Evolutionary conservation across 2,797 vertebrate genomes (phyloP).

Genomic region (Ficedula albicollis): DNA sequence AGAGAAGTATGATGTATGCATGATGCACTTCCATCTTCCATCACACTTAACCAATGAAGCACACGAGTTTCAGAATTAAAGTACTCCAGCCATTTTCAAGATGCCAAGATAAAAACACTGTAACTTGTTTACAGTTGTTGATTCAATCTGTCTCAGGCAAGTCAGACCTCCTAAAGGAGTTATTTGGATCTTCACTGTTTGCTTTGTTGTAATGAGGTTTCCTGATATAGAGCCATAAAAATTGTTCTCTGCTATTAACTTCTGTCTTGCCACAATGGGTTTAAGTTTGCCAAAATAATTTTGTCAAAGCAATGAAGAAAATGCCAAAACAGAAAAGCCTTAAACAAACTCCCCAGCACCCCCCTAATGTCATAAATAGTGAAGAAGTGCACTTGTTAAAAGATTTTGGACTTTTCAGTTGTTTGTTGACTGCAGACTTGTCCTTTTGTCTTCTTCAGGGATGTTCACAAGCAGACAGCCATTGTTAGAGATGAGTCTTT

Average conservation of each 20-base stretch:
- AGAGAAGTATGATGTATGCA: background rate
- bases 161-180: background rate
- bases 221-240: background rate
- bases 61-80: background rate
- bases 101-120: background rate
- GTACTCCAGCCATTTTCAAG: background rate
- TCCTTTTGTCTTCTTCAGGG: conserved; percentile 77
- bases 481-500: conserved; percentile 94
- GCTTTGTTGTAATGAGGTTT: background rate
- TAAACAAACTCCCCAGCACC: background rate
- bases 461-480: conserved; percentile 88
- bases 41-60: background rate
- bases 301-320: background rate
- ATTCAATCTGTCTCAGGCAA: background rate
- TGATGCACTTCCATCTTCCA: background rate
- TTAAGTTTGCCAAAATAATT: background rate
- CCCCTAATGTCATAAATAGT: background rate
- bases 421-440: background rate
- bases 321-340: background rate
- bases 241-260: background rate
- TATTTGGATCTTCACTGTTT: background rate
- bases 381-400: background rate
- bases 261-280: background rate
- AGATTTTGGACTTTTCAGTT: background rate
- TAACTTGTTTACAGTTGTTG: background rate